These are phyloP conservation scores for Nerophis lumbriciformis DNA, from an alignment of 2,113 vertebrate species.

Conservation along the genomic window DNA sequence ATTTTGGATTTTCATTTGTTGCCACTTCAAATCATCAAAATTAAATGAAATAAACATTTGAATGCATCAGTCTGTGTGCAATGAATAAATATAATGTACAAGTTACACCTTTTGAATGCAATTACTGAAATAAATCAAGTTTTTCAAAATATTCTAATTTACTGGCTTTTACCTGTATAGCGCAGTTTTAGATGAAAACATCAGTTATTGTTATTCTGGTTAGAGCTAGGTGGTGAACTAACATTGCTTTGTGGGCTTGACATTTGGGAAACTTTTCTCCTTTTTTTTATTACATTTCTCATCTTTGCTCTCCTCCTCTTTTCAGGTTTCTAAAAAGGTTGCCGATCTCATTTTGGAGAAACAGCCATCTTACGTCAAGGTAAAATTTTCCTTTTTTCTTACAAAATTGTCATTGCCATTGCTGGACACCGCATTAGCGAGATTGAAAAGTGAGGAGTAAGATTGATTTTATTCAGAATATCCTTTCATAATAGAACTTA, in stretches of 20 bases:
- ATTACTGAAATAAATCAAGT: too few relatives aligned
- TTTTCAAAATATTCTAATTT: too few relatives aligned
- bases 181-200: neutral
- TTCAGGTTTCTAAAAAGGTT: slow-evolving; percentile 96
- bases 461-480: slow-evolving; percentile 20
- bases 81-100: too few relatives aligned
- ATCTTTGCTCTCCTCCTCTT: slow-evolving; percentile 7
- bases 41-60: too few relatives aligned
- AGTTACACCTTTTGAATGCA: too few relatives aligned
- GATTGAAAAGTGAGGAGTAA: neutral
- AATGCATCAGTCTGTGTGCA: too few relatives aligned
- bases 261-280: neutral
- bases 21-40: too few relatives aligned
- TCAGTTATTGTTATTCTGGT: neutral
- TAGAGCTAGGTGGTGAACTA: neutral
- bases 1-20: too few relatives aligned
- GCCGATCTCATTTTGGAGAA: slow-evolving; percentile 98
- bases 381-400: slow-evolving; percentile 55
- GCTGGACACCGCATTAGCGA: neutral
- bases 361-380: slow-evolving; percentile 96
- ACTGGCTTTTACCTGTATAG: too few relatives aligned
- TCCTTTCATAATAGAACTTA: slow-evolving; percentile 12
- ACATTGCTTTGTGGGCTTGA: neutral
- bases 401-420: neutral
- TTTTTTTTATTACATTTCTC: neutral